These are phyloP conservation scores for Drosophila trapezifrons DNA, from an alignment of 1,140 invertebrate species.

Conservation along the genomic window DNA sequence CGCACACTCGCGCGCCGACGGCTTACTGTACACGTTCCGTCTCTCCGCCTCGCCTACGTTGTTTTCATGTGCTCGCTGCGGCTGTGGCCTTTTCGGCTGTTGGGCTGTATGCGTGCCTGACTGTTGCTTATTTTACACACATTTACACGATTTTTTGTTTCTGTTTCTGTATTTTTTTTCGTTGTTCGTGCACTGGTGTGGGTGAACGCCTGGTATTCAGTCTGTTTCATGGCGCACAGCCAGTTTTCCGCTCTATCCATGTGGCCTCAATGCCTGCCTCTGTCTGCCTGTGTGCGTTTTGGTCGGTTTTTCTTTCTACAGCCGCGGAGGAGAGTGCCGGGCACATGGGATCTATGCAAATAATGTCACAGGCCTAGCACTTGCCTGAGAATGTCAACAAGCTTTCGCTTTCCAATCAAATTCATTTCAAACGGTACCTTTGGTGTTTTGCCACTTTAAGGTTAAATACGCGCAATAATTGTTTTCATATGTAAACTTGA, in stretches of 20 bases:
- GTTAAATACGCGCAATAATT: neutral
- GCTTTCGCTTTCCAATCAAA: neutral
- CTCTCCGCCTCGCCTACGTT: slow-evolving; percentile 16
- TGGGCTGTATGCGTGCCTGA: slow-evolving; percentile 33
- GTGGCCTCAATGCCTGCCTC: slow-evolving; percentile 33
- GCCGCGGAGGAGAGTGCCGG: neutral
- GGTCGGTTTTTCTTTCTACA: slow-evolving; percentile 24
- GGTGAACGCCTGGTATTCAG: slow-evolving; percentile 57
- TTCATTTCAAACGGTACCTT: neutral
- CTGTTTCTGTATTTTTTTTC: slow-evolving; percentile 32
- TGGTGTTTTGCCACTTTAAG: neutral
- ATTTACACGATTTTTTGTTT: slow-evolving; percentile 50
- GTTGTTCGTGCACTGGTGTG: slow-evolving; percentile 32
- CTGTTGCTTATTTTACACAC: slow-evolving; percentile 34
- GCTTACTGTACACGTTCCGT: slow-evolving; percentile 41
- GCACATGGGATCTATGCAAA: slow-evolving; percentile 12
- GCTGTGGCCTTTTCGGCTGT: slow-evolving; percentile 15
- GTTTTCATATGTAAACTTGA: neutral
- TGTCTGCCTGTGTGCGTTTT: slow-evolving; percentile 30
- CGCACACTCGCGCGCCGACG: slow-evolving; percentile 24
- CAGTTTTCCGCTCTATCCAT: slow-evolving; percentile 72
- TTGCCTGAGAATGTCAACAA: neutral
- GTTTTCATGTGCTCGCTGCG: slow-evolving; percentile 28
- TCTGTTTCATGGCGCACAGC: slow-evolving; percentile 74
- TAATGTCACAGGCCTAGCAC: neutral